phyloP scores from a whole-genome alignment of 2,888 invertebrate genomes.

The Euclidia mi region DNA sequence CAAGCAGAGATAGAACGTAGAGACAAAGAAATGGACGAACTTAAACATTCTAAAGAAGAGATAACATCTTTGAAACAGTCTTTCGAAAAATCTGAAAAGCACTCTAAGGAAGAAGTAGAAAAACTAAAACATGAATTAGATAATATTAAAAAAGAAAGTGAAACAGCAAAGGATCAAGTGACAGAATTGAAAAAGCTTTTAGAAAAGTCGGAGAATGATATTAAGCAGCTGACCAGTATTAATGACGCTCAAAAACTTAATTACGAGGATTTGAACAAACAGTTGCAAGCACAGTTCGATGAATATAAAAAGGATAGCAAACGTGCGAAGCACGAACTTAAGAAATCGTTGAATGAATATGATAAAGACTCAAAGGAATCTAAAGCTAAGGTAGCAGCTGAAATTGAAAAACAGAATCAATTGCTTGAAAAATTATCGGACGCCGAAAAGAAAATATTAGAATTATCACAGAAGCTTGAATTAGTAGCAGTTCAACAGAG shows the following conservation, averaged over 20 bases:
- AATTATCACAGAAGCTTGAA: constrained; percentile 83
- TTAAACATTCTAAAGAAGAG: constrained; percentile 77
- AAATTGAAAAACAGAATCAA: constrained; percentile 78
- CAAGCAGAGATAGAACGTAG: constrained; percentile 73
- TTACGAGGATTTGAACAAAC: constrained; percentile 85
- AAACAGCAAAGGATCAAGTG: constrained; percentile 76
- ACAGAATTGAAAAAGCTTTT: constrained; percentile 79
- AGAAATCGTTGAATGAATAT: constrained; percentile 89
- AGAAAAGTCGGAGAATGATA: constrained; percentile 82
- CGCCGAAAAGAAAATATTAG: constrained; percentile 75
- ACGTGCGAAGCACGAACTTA: constrained; percentile 86
- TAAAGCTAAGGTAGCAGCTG: constrained; percentile 76
- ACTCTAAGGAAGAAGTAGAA: constrained; percentile 76
- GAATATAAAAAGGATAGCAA: constrained; percentile 86
- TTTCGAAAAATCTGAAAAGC: constrained; percentile 35
- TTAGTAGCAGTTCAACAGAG: constrained; percentile 80
- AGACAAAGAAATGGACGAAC: constrained; percentile 74
- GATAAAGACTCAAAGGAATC: constrained; percentile 79
- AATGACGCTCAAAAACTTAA: constrained; percentile 86
- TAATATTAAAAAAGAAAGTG: constrained; percentile 73
- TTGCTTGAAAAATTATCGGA: constrained; percentile 76
- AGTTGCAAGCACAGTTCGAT: constrained; percentile 80
- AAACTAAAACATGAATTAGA: constrained; percentile 79
- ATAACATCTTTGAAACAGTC: constrained; percentile 48
- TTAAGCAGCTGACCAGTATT: constrained; percentile 81